Evolutionary conservation across 2,888 invertebrate species (phyloP), one percentile per base, ranked within the genome.

Genomic region (Caenorhabditis sp.): DNA sequence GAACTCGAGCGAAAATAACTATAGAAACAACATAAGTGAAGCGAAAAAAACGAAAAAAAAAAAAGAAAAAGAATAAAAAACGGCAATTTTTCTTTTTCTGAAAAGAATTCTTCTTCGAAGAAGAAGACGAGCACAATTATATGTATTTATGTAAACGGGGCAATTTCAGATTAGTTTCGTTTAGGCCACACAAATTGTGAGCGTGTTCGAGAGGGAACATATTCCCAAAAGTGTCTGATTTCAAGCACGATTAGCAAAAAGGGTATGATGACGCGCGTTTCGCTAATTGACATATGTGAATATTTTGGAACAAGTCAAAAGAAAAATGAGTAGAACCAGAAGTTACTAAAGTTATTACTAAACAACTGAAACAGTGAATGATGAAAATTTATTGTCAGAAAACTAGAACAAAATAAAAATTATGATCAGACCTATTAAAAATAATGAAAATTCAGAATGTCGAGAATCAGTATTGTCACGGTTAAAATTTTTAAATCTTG

Each of bases 1-100:
- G 49, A 59, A 43, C 25, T 17, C 26, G 25, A 23, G 26, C n/a
- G 23, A 26, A 27, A 61, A 61, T 27, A 31, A 61, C 14, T 20
- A 50, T 21, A 36, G 54, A 36, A 36, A 43, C n/a, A 60, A 43
- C 43, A 43, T 43, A 43, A 43, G 43, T 43, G 43, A 43, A 43
- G 43, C 14, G 17, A 17, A 17, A 17, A 17, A n/a, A n/a, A 36
- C 7, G 36, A 10, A 36, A 10, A 3, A 43, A 43, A 43, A 7
- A 14, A 43, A 43, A 43, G 43, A 43, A 14, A 43, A 43, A 3
- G 10, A 43, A 3, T 10, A 43, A 43, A 43, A 43, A 43, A 43
- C 43, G 43, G 14, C 43, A 43, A 43, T 43, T 43, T 43, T 43
- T 43, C 43, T 43, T 43, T 43, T 43, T 43, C 17, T 43, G 12